Conservation (phyloP, 1,140 invertebrate species). For the Lutraria rhynchaena region DNA sequence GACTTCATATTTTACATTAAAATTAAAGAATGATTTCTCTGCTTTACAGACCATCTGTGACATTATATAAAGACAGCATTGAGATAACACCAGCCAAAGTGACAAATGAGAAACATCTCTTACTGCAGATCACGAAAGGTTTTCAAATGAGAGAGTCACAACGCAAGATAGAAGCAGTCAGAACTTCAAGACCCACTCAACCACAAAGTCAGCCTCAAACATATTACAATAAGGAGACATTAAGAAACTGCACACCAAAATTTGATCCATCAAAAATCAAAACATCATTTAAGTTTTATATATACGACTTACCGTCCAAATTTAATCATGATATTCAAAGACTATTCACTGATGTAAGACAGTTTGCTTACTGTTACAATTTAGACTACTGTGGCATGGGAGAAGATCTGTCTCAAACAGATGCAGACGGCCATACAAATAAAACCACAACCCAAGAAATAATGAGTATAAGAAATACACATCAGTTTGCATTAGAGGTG, state of each 20-base stretch:
- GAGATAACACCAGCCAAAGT: no score
- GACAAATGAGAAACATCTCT: no score
- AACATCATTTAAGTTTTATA: slow-evolving; percentile 69
- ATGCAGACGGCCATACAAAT: neutral
- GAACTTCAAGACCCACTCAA: no score
- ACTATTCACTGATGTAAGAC: slow-evolving; percentile 22
- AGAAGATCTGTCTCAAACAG: slow-evolving; percentile 53
- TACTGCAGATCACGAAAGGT: no score
- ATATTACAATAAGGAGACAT: no score
- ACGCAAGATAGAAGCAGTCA: no score
- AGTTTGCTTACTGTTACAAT: slow-evolving; percentile 61
- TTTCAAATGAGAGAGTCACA: no score
- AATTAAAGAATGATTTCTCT: no score
- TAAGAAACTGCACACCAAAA: neutral
- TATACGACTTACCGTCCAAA: slow-evolving; percentile 70
- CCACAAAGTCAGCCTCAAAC: no score
- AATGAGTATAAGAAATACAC: slow-evolving; percentile 59
- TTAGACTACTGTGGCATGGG: slow-evolving; percentile 68
- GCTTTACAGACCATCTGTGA: no score
- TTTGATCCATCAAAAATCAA: slow-evolving; percentile 29
- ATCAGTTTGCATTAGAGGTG: slow-evolving; percentile 73
- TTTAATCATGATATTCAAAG: slow-evolving; percentile 69
- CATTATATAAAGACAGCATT: no score
- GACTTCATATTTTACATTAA: no score
- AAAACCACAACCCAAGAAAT: neutral